Evolutionary conservation across 2,113 vertebrate species (phyloP).

Genomic region (Propithecus coquereli): DNA sequence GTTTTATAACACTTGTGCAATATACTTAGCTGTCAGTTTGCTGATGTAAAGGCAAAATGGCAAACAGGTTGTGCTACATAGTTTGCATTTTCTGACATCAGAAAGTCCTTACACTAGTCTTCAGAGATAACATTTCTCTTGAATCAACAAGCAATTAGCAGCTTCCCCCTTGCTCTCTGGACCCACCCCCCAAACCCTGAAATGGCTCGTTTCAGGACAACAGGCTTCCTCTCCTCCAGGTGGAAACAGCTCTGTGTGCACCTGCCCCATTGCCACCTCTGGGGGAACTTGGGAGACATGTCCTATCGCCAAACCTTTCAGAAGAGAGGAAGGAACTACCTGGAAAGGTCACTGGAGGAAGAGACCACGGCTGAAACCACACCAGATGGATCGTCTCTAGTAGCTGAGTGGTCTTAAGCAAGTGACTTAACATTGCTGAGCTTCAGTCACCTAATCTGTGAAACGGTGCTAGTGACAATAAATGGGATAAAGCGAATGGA

Average conservation of each 20-base stretch:
- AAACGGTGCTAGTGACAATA: background rate
- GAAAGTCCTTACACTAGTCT: background rate
- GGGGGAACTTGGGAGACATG: background rate
- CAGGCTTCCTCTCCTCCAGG: background rate
- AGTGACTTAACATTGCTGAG: background rate
- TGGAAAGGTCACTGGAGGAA: background rate
- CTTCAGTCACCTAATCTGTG: background rate
- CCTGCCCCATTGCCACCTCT: background rate
- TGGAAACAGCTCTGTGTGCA: accelerated
- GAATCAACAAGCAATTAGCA: constrained; percentile 27
- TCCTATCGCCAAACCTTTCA: background rate
- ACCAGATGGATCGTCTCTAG: background rate
- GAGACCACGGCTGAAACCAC: background rate
- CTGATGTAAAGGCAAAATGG: background rate
- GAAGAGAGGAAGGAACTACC: background rate
- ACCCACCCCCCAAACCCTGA: background rate
- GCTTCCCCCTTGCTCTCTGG: background rate
- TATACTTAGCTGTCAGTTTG: background rate
- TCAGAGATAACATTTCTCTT: background rate
- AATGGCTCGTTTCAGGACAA: background rate
- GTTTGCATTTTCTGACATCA: constrained; percentile 25
- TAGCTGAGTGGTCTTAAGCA: background rate
- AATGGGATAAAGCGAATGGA: background rate
- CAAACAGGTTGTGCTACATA: background rate
- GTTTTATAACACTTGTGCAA: background rate